Evolutionary conservation across 2,888 invertebrate genomes (phyloP).

Genomic region (Protonemura montana): DNA sequence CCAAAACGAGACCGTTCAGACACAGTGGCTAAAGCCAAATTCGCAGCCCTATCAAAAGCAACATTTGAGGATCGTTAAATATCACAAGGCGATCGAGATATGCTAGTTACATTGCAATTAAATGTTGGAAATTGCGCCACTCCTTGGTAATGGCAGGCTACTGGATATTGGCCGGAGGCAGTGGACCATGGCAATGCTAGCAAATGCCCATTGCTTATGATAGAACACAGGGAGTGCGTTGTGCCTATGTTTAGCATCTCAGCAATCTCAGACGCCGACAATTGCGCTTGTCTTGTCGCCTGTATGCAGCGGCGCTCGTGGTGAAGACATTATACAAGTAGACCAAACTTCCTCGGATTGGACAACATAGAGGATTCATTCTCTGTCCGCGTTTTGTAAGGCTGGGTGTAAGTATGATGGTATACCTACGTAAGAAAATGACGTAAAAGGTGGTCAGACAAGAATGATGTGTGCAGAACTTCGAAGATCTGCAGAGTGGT

Average conservation of each 20-base stretch:
- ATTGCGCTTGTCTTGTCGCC: background rate
- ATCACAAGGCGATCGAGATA: background rate
- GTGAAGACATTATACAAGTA: background rate
- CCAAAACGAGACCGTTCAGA: background rate
- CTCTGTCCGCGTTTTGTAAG: background rate
- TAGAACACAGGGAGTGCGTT: slow-evolving; percentile 17
- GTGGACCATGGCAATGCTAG: slow-evolving; percentile 15
- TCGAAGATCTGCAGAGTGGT: background rate
- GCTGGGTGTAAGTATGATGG: background rate
- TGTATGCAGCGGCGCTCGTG: background rate
- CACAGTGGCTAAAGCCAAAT: background rate
- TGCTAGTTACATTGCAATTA: background rate
- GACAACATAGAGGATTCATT: slow-evolving; percentile 9
- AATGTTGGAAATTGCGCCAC: slow-evolving; percentile 29
- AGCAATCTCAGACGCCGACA: background rate
- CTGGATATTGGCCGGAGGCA: slow-evolving; percentile 25
- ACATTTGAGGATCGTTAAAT: background rate
- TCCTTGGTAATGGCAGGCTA: slow-evolving; percentile 9
- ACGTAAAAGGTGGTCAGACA: background rate
- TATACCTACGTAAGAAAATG: background rate
- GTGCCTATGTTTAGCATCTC: background rate
- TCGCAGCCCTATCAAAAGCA: background rate
- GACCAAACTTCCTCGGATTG: slow-evolving; percentile 3
- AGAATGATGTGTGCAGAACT: background rate
- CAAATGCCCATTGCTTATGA: background rate